These are phyloP conservation scores for Vulpes ferrilata DNA, from an alignment of 2,113 vertebrate species.

Conservation along the genomic window DNA sequence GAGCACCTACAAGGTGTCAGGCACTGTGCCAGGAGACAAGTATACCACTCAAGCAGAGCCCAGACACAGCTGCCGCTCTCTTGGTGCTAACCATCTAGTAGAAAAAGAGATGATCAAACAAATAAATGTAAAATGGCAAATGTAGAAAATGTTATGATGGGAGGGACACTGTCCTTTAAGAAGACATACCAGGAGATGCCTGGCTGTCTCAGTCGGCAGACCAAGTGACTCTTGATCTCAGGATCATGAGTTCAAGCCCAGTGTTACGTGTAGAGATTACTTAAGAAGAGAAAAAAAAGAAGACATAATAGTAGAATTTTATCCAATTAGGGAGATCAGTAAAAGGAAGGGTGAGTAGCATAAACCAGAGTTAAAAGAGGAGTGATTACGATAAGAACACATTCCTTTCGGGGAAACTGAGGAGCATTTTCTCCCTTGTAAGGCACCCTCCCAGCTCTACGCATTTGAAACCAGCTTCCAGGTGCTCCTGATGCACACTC, in stretches of 20 bases:
- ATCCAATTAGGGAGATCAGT: neutral
- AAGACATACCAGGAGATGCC: neutral
- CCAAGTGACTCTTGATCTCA: neutral
- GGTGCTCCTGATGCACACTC: neutral
- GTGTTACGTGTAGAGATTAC: neutral
- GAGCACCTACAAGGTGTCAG: neutral
- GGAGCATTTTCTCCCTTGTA: neutral
- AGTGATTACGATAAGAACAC: neutral
- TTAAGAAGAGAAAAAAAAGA: neutral
- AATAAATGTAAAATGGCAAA: neutral
- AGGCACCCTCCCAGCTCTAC: neutral
- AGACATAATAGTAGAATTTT: neutral
- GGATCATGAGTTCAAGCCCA: neutral
- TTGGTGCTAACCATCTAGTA: neutral
- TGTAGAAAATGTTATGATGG: neutral
- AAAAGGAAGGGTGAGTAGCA: neutral
- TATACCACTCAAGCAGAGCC: neutral
- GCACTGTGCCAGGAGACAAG: neutral
- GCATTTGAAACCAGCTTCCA: neutral
- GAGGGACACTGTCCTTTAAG: neutral
- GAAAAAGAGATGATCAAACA: neutral
- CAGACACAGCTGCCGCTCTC: neutral
- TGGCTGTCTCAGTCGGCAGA: neutral
- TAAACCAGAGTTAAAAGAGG: neutral
- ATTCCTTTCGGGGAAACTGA: neutral